Percentiles rank a stretch among this genome's conserved stretches.
These are phyloP conservation scores for Streblospio benedicti DNA, from an alignment of 1,140 invertebrate genomes.

Conservation along the genomic window DNA sequence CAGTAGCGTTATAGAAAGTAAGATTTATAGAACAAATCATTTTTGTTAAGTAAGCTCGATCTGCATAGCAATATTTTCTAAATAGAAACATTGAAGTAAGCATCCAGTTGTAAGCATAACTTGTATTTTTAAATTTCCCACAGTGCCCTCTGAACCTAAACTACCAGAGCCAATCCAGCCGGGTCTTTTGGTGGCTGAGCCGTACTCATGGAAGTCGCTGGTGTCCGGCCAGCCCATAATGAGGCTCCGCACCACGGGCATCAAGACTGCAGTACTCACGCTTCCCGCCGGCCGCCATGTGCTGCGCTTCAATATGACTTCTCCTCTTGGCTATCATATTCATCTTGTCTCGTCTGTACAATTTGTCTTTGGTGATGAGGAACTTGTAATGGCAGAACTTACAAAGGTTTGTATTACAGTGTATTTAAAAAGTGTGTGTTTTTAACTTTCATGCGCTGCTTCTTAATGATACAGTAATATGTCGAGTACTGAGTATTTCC, in stretches of 20 bases:
- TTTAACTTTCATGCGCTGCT: no score
- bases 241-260: slow-evolving; percentile 32
- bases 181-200: slow-evolving; percentile 41
- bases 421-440: no score
- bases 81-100: neutral
- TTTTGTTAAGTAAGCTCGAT: no score
- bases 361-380: slow-evolving; percentile 46
- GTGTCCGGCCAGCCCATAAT: slow-evolving; percentile 43
- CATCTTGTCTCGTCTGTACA: slow-evolving; percentile 41
- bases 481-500: no score
- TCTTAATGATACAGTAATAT: no score
- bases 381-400: slow-evolving; percentile 42
- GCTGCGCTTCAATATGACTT: slow-evolving; percentile 38
- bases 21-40: neutral
- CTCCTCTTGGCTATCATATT: slow-evolving; percentile 40
- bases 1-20: neutral
- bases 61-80: no score
- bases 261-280: slow-evolving; percentile 32
- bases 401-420: slow-evolving; percentile 41
- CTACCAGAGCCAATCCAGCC: slow-evolving; percentile 27
- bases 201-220: slow-evolving; percentile 45
- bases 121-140: no score
- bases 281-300: slow-evolving; percentile 42
- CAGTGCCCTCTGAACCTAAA: no score
- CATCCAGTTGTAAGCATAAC: neutral